Percentiles rank a stretch among this genome's conserved stretches.
Evolutionary conservation across 2,113 vertebrate species (phyloP).

Genomic region (Mobula hypostoma): DNA sequence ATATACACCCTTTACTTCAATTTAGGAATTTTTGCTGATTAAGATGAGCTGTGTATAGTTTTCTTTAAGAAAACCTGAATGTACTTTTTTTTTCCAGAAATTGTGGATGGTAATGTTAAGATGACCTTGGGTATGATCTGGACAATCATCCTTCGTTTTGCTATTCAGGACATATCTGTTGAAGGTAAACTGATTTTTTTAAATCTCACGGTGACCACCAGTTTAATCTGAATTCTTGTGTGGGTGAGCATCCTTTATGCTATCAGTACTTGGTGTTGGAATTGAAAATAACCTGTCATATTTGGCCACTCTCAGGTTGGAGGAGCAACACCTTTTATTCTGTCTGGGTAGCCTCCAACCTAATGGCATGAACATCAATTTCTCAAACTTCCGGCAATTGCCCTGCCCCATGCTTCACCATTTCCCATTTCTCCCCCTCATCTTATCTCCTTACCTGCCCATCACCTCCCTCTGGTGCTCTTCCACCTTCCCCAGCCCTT

Average conservation of each 20-base stretch:
- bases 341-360: too few species aligned
- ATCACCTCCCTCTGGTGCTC: too few species aligned
- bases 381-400: too few species aligned
- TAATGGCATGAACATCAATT: too few species aligned
- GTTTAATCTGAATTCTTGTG: background rate
- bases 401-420: too few species aligned
- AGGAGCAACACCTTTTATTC: too few species aligned
- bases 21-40: background rate
- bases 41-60: background rate
- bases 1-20: too few species aligned
- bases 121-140: constrained; percentile 98
- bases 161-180: constrained; percentile 95
- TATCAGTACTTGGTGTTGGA: background rate
- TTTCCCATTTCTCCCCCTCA: too few species aligned
- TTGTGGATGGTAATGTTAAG: constrained; percentile 87
- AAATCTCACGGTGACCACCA: background rate
- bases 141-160: constrained; percentile 93
- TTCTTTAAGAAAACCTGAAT: too few species aligned
- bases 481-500: too few species aligned
- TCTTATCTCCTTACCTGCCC: too few species aligned
- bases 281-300: background rate
- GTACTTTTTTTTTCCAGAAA: constrained; percentile 43
- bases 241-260: background rate
- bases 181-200: constrained; percentile 62
- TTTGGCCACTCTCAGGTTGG: too few species aligned